Conservation (phyloP, 2,797 vertebrate species). For the Echeneis naucrates region DNA sequence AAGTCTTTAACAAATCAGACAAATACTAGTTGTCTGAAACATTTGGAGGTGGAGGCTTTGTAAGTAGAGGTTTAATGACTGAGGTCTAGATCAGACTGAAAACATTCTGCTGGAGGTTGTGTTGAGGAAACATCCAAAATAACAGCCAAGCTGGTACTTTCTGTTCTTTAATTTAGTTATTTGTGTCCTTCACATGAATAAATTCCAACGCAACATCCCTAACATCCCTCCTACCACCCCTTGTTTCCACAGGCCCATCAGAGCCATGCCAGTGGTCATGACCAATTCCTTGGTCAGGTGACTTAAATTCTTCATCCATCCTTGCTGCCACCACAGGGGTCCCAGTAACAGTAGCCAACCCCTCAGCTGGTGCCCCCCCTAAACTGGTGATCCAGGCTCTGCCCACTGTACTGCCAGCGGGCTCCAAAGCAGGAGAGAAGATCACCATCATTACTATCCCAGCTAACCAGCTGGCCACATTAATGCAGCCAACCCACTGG, state of each 20-base stretch:
- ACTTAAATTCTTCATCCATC: slow-evolving; percentile 91
- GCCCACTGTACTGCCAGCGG: slow-evolving; percentile 90
- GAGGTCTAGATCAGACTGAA: too few relatives aligned
- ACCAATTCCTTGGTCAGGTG: slow-evolving; percentile 95
- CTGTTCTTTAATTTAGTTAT: too few relatives aligned
- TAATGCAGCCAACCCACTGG: slow-evolving; percentile 87
- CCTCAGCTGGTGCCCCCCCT: slow-evolving; percentile 79
- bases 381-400: slow-evolving; percentile 97
- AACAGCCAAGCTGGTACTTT: too few relatives aligned
- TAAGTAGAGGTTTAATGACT: too few relatives aligned
- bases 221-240: not conserved
- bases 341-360: slow-evolving; percentile 70
- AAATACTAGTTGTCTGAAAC: too few relatives aligned
- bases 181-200: too few relatives aligned
- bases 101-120: too few relatives aligned
- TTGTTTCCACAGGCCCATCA: slow-evolving; percentile 85
- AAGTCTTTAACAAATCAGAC: too few relatives aligned
- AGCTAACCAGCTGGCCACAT: slow-evolving; percentile 85
- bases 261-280: slow-evolving; percentile 97
- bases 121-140: too few relatives aligned
- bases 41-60: too few relatives aligned
- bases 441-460: slow-evolving; percentile 98
- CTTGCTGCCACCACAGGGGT: slow-evolving; percentile 86
- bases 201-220: not conserved
- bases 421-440: slow-evolving; percentile 93